phyloP scores from a whole-genome alignment of 2,113 vertebrate species.

The Cynoglossus semilaevis region DNA sequence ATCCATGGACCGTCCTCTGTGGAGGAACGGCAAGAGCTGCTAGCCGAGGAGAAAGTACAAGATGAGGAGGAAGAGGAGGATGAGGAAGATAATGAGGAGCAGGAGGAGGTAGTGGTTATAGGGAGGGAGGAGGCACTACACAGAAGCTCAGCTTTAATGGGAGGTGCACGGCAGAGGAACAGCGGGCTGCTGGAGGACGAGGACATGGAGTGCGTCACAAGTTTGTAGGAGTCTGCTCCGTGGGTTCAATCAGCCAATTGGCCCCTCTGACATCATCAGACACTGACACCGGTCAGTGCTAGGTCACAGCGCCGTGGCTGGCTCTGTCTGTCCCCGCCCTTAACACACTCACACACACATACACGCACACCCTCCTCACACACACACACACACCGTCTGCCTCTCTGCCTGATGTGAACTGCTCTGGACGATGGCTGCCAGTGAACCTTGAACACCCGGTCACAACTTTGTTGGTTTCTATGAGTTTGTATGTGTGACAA shows the following conservation, averaged over 20 bases:
- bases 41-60: slow-evolving; percentile 47
- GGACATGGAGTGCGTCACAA: slow-evolving; percentile 90
- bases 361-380: too few relatives aligned
- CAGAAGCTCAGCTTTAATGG: slow-evolving; percentile 43
- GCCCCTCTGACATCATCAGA: slow-evolving; percentile 60
- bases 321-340: slow-evolving; percentile 60
- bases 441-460: slow-evolving; percentile 68
- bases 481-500: slow-evolving; percentile 76
- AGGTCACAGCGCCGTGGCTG: slow-evolving; percentile 44
- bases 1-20: slow-evolving; percentile 77
- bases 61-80: slow-evolving; percentile 62
- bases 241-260: slow-evolving; percentile 27
- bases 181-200: slow-evolving; percentile 86
- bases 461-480: slow-evolving; percentile 57
- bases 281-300: slow-evolving; percentile 55
- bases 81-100: slow-evolving; percentile 54
- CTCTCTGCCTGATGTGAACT: slow-evolving; percentile 71
- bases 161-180: slow-evolving; percentile 71
- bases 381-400: slow-evolving; percentile 55
- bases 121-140: slow-evolving; percentile 55
- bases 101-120: slow-evolving; percentile 22
- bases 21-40: slow-evolving; percentile 79
- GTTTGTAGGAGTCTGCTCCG: slow-evolving; percentile 85
- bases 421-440: slow-evolving; percentile 70
- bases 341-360: slow-evolving; percentile 24